Base-by-base conservation (phyloP, 2,888 invertebrate species). In the Drosophila borborema region DNA sequence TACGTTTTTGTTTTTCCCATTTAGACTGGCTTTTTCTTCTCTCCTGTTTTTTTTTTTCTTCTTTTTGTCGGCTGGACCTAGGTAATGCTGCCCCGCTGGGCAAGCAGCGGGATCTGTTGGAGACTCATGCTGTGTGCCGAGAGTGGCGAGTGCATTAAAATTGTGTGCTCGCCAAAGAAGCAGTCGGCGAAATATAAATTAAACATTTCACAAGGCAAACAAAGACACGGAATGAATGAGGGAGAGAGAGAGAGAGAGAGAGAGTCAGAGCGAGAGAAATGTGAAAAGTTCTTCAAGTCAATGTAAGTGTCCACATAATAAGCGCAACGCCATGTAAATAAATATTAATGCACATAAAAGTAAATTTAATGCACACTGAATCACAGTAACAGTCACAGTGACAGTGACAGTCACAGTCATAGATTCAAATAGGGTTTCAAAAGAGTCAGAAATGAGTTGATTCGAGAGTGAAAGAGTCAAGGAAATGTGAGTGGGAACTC, bases 1-100 rank as follows among this genome's bases (percentile, higher is more conserved):
- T 89, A 89, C 82, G 90, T 90, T 87, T 89, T 88, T 82, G 81
- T 84, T 85, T 78, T 75, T 69, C 80, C 63, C 74, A 71, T 81
- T 76, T 79, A 74, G 64, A 51, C 49, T 62, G 48, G 65, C 49
- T 77, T 61, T 64, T 59, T 74, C 64, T 66, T 56, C 46, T 41
- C 58, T 63, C 31, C 14, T 16, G 4, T 43, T 20, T 53, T 28
- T 51, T 38, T 31, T 56, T 54, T 20, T 20, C 20, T 20, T 20
- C 20, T 4, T 16, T 28, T 43, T 56, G n/a, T 2, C 12, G 40
- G 46, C 63, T 34, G 41, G 60, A 56, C 55, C 60, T 28, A 38
- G 62, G 60, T 58, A 46, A 58, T 56, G 85, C 70, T 56, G 55
- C 34, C 72, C 72, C 74, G 69, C 75, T 80, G 80, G 69, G 74